These are phyloP conservation scores for Solenopsis fugax DNA, from an alignment of 1,140 invertebrate species.

Conservation along the genomic window DNA sequence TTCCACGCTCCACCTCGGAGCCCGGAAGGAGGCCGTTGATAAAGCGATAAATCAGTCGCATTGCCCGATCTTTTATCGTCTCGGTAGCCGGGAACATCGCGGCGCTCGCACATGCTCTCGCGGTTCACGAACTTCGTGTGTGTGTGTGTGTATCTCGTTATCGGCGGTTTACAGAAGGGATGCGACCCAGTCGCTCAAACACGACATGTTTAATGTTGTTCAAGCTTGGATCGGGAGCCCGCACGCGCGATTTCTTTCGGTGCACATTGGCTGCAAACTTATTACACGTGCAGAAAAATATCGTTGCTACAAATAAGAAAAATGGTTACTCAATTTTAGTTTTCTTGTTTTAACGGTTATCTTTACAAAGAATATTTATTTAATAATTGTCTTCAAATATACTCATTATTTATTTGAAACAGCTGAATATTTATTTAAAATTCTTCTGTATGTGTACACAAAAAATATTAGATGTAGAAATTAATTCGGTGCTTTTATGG, in stretches of 20 bases:
- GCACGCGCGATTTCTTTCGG: conserved; percentile 1
- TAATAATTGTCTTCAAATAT: no score
- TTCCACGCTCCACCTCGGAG: neutral
- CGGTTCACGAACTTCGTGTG: neutral
- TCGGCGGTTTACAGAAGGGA: conserved; percentile 66
- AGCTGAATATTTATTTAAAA: no score
- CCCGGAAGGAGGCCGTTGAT: conserved; percentile 47
- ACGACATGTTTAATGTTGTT: conserved; percentile 75
- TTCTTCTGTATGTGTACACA: no score
- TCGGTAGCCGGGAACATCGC: conserved; percentile 43
- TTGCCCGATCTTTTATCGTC: conserved; percentile 59
- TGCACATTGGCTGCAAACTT: neutral
- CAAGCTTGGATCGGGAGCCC: conserved; percentile 46
- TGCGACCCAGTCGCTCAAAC: conserved; percentile 50
- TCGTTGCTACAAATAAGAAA: no score
- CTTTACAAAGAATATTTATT: no score
- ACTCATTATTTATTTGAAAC: no score
- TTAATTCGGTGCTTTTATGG: no score
- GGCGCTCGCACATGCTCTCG: conserved; percentile 64
- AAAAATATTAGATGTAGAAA: no score
- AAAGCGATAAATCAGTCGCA: conserved; percentile 70
- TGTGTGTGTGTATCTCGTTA: conserved; percentile 64
- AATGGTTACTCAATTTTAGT: no score
- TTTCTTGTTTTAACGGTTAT: no score
- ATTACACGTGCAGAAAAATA: neutral